Evolutionary conservation across 2,113 vertebrate species (phyloP), one percentile per base, ranked within the genome.

Genomic region (Dicrurus megarhynchus): DNA sequence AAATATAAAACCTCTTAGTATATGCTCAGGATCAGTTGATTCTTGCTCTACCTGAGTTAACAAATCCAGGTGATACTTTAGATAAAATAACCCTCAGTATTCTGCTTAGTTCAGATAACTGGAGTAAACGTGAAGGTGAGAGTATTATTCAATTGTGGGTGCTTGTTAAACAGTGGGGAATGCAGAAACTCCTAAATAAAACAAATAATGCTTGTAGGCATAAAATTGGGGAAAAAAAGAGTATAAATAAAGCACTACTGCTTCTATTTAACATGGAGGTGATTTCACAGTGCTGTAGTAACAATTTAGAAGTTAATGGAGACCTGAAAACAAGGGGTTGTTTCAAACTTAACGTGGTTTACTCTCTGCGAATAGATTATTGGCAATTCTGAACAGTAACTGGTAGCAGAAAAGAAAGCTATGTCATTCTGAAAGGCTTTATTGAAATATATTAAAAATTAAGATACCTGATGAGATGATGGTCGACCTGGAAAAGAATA

Each of bases 101-200:
- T 95, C 63, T 87, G 57, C 47, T 93, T 94, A 79, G 70, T 73
- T 74, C 46, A 79, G 83, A 61, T 21, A 83, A 70, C 26, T 61
- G 32, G 75, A 90, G 35, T 42, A 49, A 79, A 82, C 39, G 67
- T 61, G 44, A 59, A 68, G 52, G 30, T 52, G 64, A 83, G 64
- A 88, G 46, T 53, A 39, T 35, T 68, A 57, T 88, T 77, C 80
- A 91, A 18, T 59, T 65, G 49, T 42, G 87, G 42, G 15, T 85
- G 57, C 75, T 79, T 94, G 76, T 95, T 97, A 94, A 96, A 92
- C 83, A 94, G 84, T 50, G 16, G 84, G 60, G 26, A 87, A 87
- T 81, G 70, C 59, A 94, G 73, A 92, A 92, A 59, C 63, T 76
- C 91, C 89, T 93, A 95, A 97, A 96, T 95, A 96, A 97, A 97